A percentile compares a stretch with the other conserved stretches of the same genome.
phyloP scores from a whole-genome alignment of 2,113 vertebrate species.

The Serilophus lunatus region DNA sequence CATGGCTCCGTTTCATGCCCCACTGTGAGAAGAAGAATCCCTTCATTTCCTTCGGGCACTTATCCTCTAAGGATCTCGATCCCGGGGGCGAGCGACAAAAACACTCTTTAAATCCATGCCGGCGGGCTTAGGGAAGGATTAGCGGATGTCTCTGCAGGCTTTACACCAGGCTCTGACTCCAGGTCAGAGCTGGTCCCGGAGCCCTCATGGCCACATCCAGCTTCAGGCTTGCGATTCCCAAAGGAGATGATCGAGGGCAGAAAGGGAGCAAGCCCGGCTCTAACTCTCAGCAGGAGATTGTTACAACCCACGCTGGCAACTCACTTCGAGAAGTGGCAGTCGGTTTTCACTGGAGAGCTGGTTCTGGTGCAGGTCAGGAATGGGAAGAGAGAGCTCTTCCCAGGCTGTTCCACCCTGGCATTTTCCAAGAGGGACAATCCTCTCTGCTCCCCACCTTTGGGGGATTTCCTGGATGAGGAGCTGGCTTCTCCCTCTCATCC shows the following conservation, averaged over 20 bases:
- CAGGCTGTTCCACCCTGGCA: background rate
- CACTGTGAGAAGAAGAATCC: background rate
- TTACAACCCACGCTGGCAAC: background rate
- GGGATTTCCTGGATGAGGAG: background rate
- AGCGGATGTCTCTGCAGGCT: background rate
- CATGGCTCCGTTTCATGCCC: background rate
- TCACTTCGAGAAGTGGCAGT: background rate
- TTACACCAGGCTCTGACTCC: background rate
- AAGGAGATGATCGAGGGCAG: background rate
- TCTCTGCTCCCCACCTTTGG: background rate
- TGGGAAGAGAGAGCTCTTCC: background rate
- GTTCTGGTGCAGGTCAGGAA: rapidly evolving
- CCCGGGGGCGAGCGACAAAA: background rate
- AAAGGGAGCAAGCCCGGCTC: background rate
- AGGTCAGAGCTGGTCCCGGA: rapidly evolving
- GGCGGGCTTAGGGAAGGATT: conserved; percentile 28
- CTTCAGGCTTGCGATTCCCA: background rate
- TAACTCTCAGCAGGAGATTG: rapidly evolving
- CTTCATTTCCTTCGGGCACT: background rate
- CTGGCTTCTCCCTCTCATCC: background rate
- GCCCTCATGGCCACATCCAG: background rate
- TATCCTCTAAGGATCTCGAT: conserved; percentile 34
- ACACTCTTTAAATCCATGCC: conserved; percentile 11
- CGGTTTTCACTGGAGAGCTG: background rate
- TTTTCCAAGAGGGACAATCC: background rate